These are phyloP conservation scores for Hyposmocoma kahamanoa DNA, from an alignment of 1,140 invertebrate species.

Conservation along the genomic window DNA sequence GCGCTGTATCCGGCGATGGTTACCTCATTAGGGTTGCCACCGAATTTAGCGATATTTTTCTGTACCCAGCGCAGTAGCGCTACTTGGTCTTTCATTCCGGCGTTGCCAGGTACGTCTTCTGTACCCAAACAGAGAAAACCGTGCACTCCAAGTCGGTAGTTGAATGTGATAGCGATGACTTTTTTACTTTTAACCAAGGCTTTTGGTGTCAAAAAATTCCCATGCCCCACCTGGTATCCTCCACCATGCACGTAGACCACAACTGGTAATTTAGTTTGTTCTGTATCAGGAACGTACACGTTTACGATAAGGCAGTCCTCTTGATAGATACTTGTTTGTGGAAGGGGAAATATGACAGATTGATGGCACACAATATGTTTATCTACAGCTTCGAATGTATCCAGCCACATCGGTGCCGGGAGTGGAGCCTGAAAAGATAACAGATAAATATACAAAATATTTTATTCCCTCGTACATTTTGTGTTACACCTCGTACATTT, in stretches of 20 bases:
- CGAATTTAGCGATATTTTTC: constrained; percentile 38
- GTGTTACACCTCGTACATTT: no score
- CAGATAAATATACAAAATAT: no score
- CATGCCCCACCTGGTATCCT: constrained; percentile 15
- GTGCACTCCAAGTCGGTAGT: constrained; percentile 35
- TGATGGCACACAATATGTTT: constrained; percentile 38
- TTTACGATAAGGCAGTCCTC: constrained; percentile 41
- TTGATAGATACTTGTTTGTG: constrained; percentile 6
- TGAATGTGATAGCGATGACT: constrained; percentile 31
- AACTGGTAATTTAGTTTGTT: constrained; percentile 15
- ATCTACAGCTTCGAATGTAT: constrained; percentile 31
- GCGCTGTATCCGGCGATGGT: constrained; percentile 40
- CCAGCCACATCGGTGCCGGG: constrained; percentile 25
- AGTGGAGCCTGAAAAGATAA: constrained; percentile 32
- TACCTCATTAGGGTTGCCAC: constrained; percentile 46
- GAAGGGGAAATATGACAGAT: no score
- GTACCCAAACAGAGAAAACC: constrained; percentile 42
- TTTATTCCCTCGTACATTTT: no score
- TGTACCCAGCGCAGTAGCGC: constrained; percentile 40
- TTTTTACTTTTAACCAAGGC: constrained; percentile 24
- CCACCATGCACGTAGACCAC: constrained; percentile 18
- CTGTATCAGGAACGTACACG: constrained; percentile 14
- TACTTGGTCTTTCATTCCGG: constrained; percentile 47
- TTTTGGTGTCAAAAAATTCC: constrained; percentile 18
- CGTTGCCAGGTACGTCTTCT: constrained; percentile 40